Evolutionary conservation across 64 coral and sea anemone species (phyloP), one percentile per base, ranked within the genome.

Genomic region (Actinia tenebrosa): DNA sequence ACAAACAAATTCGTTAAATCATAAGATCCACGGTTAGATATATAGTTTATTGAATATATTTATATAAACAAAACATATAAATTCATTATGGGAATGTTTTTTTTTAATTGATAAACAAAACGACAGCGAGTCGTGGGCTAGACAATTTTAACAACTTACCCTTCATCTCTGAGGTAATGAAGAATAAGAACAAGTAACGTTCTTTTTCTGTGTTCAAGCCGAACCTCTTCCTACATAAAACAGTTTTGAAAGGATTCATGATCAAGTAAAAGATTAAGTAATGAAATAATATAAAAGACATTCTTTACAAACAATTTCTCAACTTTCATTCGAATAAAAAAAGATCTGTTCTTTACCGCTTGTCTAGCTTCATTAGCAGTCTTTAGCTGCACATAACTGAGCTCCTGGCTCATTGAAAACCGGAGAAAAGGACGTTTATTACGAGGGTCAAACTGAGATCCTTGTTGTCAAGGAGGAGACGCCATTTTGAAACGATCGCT

Each of bases 291-390:
- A 10, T 72, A 53, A 44, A 37, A 56, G 75, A 7, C 5, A 14
- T 89, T 58, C 47, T 11, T 88, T 80, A 45, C 53, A 58, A 23
- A n/a, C 1, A 15, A 75, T 2, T 75, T 30, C n/a, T 75, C 9
- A 10, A 14, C 16, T 42, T 75, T 75, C 13, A 75, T 18, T 10
- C n/a, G 47, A 19, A 8, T 23, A 66, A 37, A 62, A 43, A 46
- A 23, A 53, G 60, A 22, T 2, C 4, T 44, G 18, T 30, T 30
- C 68, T 87, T 78, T 85, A 98, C 95, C 80, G 95, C 89, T 89
- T 98, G 92, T 77, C 95, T 89, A 6, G 92, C 92, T 92, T 98
- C 92, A 87, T 98, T 98, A 10, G 95, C 95, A 98, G 95, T 98
- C 83, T 94, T 98, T 1, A 98, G 90, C 95, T 98, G 95, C 89